Percentiles rank a stretch among this genome's conserved stretches.
Evolutionary conservation across 2,888 invertebrate genomes (phyloP).

Genomic region (Quadroppia sp.): DNA sequence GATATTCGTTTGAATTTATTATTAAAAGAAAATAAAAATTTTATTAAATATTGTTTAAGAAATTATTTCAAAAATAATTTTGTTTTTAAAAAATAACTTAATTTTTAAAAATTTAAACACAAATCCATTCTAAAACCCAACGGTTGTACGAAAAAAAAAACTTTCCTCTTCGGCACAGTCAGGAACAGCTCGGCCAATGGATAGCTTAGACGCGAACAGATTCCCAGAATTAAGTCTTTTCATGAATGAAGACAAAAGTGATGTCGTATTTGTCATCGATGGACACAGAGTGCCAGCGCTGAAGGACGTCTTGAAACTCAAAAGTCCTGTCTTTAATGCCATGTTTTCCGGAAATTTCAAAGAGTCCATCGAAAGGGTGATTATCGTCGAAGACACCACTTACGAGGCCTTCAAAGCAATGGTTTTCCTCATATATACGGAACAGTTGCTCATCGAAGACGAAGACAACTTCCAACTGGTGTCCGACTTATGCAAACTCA

Average conservation of each 20-base stretch:
- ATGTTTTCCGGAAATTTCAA: conserved; percentile 3
- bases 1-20: conserved; percentile 15
- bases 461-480: background rate
- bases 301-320: background rate
- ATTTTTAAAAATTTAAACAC: too few species aligned
- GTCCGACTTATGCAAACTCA: background rate
- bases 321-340: background rate
- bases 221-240: background rate
- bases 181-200: too few species aligned
- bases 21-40: too few species aligned
- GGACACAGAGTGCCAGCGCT: background rate
- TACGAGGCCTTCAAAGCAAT: background rate
- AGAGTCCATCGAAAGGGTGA: background rate
- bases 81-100: too few species aligned
- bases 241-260: background rate
- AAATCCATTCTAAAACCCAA: too few species aligned
- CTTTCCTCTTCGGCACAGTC: too few species aligned
- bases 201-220: too few species aligned
- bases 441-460: background rate
- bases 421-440: background rate
- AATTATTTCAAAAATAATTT: too few species aligned
- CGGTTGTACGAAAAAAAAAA: too few species aligned
- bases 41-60: too few species aligned
- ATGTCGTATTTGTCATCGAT: background rate
- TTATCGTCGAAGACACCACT: background rate